Conservation (phyloP, 2,113 vertebrate genomes). For the Benitochromis conjunctus region DNA sequence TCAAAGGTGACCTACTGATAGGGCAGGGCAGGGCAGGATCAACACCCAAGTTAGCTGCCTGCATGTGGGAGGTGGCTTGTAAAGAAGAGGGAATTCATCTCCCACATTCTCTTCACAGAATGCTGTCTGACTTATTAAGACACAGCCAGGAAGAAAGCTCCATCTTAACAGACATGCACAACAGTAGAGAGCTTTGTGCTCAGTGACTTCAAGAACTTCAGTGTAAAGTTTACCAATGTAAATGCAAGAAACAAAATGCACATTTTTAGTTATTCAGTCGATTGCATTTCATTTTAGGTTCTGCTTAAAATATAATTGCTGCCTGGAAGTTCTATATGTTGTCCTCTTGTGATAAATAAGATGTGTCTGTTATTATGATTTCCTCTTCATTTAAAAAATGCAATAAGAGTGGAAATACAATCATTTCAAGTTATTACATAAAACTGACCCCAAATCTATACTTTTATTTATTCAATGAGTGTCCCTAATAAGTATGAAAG, state of each 20-base stretch:
- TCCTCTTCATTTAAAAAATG: background rate
- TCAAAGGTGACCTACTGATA: background rate
- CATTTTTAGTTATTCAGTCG: background rate
- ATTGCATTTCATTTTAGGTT: background rate
- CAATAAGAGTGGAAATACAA: background rate
- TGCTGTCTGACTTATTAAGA: background rate
- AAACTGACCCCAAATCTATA: background rate
- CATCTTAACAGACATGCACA: background rate
- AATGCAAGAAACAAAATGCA: background rate
- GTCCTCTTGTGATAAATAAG: background rate
- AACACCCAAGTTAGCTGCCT: background rate
- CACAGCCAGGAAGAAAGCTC: background rate
- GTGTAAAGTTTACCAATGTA: background rate
- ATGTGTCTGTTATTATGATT: background rate
- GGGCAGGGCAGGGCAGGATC: fast-evolving
- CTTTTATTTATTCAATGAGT: background rate
- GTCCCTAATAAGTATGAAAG: background rate
- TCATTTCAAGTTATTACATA: background rate
- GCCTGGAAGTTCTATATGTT: background rate
- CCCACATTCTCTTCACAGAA: background rate
- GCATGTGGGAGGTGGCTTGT: background rate
- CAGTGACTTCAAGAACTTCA: background rate
- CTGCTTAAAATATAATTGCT: background rate
- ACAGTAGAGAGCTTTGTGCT: background rate
- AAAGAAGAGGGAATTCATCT: background rate